Percentiles rank a stretch among this genome's conserved stretches.
Evolutionary conservation across 35 echinoderm and acorn worm genomes (phyloP).

Genomic region (Ophiothrix spiculata): DNA sequence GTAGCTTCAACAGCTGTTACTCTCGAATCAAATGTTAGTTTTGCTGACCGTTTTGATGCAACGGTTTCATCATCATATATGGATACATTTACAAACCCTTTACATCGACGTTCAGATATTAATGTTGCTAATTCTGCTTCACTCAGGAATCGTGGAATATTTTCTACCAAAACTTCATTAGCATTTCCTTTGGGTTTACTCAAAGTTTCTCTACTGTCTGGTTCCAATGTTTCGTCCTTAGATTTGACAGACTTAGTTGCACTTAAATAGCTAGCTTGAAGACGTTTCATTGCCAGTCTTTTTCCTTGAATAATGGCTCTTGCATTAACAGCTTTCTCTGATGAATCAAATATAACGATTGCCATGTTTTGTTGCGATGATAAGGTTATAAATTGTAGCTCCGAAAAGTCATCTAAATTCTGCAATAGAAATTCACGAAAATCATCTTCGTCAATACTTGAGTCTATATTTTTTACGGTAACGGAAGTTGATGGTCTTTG

Average conservation of each 20-base stretch:
- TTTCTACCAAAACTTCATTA: slow-evolving; percentile 9
- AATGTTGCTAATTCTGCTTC: slow-evolving; percentile 6
- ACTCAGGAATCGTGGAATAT: not conserved
- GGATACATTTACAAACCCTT: not conserved
- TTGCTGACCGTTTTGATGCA: not conserved
- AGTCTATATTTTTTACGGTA: not conserved
- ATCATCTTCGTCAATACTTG: not conserved
- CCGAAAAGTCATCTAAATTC: not conserved
- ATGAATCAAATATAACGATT: not conserved
- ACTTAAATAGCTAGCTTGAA: no score
- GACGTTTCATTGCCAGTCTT: not conserved
- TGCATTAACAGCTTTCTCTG: not conserved
- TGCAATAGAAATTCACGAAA: not conserved
- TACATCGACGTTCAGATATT: not conserved
- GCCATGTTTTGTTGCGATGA: not conserved
- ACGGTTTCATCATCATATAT: not conserved
- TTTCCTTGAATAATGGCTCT: not conserved
- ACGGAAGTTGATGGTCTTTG: not conserved
- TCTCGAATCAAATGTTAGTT: not conserved
- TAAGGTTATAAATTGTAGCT: not conserved
- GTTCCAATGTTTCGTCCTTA: no score
- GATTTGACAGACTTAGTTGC: no score
- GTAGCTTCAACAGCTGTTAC: slow-evolving; percentile 2
- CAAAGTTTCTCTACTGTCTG: no score
- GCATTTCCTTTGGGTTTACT: no score